Percentiles rank a stretch among this genome's conserved stretches.
Conservation (phyloP, 2,113 vertebrate genomes). For the Boulengeromyrus knoepffleri region DNA sequence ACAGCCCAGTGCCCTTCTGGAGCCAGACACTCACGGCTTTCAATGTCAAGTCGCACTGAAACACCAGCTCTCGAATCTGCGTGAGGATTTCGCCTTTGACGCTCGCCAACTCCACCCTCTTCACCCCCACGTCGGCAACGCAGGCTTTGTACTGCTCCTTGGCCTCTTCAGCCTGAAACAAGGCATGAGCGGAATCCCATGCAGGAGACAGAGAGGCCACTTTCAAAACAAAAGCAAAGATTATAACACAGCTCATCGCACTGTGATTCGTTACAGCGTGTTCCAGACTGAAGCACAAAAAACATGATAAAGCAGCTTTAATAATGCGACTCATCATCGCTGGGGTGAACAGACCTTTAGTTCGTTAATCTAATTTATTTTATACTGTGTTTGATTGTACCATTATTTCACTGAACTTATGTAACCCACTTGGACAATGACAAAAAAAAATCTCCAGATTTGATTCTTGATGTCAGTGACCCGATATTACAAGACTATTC, state of each 20-base stretch:
- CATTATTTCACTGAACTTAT: background rate
- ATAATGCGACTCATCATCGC: background rate
- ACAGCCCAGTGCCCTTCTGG: background rate
- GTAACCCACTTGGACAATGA: background rate
- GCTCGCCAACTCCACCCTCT: constrained; percentile 73
- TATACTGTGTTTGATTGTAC: background rate
- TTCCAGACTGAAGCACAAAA: background rate
- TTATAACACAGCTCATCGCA: background rate
- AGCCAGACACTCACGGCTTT: constrained; percentile 75
- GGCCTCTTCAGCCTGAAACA: constrained; percentile 82
- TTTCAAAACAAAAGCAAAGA: background rate
- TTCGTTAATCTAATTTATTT: background rate
- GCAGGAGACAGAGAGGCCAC: background rate
- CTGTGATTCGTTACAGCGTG: background rate
- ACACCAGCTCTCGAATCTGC: constrained; percentile 84
- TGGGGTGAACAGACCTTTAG: background rate
- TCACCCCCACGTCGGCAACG: constrained; percentile 75
- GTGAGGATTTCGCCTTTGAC: constrained; percentile 82
- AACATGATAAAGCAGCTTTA: background rate
- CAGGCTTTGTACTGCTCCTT: constrained; percentile 81
- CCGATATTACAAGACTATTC: background rate
- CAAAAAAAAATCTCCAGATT: background rate
- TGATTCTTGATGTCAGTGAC: background rate
- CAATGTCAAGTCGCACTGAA: constrained; percentile 92
- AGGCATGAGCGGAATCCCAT: background rate